Conservation (phyloP, 37 sponge, comb jelly and placozoan species). For the Beroe ovata region DNA sequence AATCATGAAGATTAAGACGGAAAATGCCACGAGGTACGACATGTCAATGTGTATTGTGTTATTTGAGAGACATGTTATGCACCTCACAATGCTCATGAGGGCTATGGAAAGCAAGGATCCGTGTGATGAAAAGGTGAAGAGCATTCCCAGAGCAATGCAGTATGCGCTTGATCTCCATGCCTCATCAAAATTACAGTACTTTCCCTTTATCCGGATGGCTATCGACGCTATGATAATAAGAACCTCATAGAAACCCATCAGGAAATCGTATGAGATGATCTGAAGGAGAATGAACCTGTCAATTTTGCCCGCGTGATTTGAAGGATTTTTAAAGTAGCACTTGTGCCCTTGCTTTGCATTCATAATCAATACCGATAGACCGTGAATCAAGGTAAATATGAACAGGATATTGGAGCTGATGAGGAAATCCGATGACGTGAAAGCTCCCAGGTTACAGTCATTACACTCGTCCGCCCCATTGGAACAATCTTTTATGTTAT, state of each 20-base stretch:
- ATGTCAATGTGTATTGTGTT: background rate
- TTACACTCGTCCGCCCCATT: slow-evolving; percentile 18
- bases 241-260: background rate
- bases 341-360: background rate
- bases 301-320: background rate
- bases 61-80: background rate
- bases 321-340: background rate
- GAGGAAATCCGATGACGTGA: background rate
- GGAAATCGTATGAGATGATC: background rate
- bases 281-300: background rate
- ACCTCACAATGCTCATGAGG: slow-evolving; percentile 13
- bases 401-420: background rate
- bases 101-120: slow-evolving; percentile 2
- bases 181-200: slow-evolving; percentile 12
- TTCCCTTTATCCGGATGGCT: background rate
- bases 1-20: background rate
- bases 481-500: too few species aligned
- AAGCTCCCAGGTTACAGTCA: background rate
- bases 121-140: slow-evolving; percentile 14
- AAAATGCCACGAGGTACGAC: background rate
- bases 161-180: slow-evolving; percentile 21
- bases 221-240: background rate
- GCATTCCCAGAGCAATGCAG: background rate
- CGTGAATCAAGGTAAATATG: background rate
- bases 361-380: background rate